Base-by-base conservation (phyloP, 2,888 invertebrate genomes). In the Dicyrtomina minuta region DNA sequence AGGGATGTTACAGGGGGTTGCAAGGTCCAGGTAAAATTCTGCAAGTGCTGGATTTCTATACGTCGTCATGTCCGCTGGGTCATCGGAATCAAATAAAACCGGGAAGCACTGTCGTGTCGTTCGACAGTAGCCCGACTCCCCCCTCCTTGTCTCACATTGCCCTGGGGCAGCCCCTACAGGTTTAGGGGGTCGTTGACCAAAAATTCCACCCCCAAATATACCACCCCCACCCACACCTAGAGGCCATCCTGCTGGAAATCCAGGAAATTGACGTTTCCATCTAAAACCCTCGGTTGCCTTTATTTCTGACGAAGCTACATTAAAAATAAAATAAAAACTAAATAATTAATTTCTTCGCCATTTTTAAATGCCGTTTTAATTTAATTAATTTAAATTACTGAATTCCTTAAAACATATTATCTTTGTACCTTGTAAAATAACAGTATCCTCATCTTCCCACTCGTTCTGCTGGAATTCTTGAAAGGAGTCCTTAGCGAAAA, bases 391-490 rank as follows among this genome's bases (percentile, higher is more conserved):
- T n/a, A n/a, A n/a, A n/a, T n/a, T n/a, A n/a, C n/a, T n/a, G 20
- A 12, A 55, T 20, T 20, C n/a, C 17, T 15, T 59, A 4, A 43
- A 22, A n/a, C n/a, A n/a, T n/a, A n/a, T n/a, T 5, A 33, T 58
- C 43, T 10, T 46, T 5, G 3, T 66, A 66, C 66, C 66, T 58
- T 58, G 44, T n/a, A 66, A 26, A 46, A 66, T 44, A 22, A 66
- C 33, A 6, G 66, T 56, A 46, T 66, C 66, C 26, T 56, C 66
- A 66, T 66, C 66, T 20, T 66, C 49, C 62, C 62, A 62, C n/a
- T n/a, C n/a, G n/a, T n/a, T n/a, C n/a, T n/a, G n/a, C n/a, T n/a
- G n/a, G n/a, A n/a, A n/a, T n/a, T n/a, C n/a, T n/a, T n/a, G n/a
- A n/a, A n/a, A n/a, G n/a, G n/a, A n/a, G n/a, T n/a, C n/a, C n/a